Evolutionary conservation across 1,140 invertebrate genomes (phyloP), one percentile per base, ranked within the genome.

Genomic region (Sycophaga agraensis): DNA sequence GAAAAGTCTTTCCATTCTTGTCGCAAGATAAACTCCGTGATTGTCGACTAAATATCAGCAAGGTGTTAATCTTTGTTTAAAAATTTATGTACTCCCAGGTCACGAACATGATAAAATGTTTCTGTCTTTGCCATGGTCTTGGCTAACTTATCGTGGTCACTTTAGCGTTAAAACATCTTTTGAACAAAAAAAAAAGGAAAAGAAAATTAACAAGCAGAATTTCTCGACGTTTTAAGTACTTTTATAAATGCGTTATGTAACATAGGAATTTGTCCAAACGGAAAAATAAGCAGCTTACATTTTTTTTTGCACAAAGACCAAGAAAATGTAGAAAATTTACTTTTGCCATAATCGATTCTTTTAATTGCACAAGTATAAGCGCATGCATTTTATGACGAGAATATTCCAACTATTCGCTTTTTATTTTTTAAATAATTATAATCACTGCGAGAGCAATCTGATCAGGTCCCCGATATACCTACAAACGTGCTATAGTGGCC

Each of bases 401-500:
- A n/a, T n/a, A n/a, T n/a, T n/a, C n/a, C n/a, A n/a, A n/a, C n/a
- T n/a, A n/a, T n/a, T n/a, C n/a, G n/a, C n/a, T n/a, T n/a, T n/a
- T n/a, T n/a, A n/a, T n/a, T n/a, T n/a, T n/a, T n/a, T n/a, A n/a
- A n/a, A n/a, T n/a, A n/a, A n/a, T n/a, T n/a, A n/a, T n/a, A n/a
- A n/a, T n/a, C n/a, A n/a, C n/a, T n/a, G n/a, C n/a, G n/a, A n/a
- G n/a, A n/a, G n/a, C n/a, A n/a, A n/a, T n/a, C n/a, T n/a, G n/a
- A n/a, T 51, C 22, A 50, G 45, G 21, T 9, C 6, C 21, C 26
- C 7, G 8, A 6, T 54, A 24, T 24, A n/a, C 24, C n/a, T n/a
- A n/a, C n/a, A n/a, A n/a, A 6, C 12, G 24, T 14, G 17, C 39
- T 64, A 74, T 77, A 73, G 59, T 67, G 73, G 74, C 66, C 66